A percentile compares a stretch with the other conserved stretches of the same genome.
Evolutionary conservation across 2,888 invertebrate genomes (phyloP).

Genomic region (Ophion ellenae): DNA sequence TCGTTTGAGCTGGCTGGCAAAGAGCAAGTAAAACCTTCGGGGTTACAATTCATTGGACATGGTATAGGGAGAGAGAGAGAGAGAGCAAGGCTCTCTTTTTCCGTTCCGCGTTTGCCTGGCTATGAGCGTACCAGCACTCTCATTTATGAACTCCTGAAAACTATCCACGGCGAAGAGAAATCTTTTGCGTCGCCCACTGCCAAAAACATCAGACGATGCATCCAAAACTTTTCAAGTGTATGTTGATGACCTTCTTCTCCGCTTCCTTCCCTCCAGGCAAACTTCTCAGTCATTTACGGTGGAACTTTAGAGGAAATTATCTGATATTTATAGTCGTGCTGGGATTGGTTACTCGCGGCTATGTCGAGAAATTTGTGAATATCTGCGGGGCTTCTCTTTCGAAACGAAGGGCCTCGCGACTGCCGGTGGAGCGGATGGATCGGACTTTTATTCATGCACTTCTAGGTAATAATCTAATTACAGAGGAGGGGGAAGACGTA

Average conservation of each 20-base stretch:
- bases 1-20: slow-evolving; percentile 50
- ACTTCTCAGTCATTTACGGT: slow-evolving; percentile 42
- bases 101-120: background rate
- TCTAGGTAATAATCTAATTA: background rate
- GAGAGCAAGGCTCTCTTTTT: slow-evolving; percentile 19
- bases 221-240: slow-evolving; percentile 42
- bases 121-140: slow-evolving; percentile 53
- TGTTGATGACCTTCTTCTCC: slow-evolving; percentile 19
- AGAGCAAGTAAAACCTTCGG: slow-evolving; percentile 58
- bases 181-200: slow-evolving; percentile 43
- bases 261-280: background rate
- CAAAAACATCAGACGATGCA: slow-evolving; percentile 56
- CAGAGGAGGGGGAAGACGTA: background rate
- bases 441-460: background rate
- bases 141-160: slow-evolving; percentile 62
- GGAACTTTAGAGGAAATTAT: slow-evolving; percentile 40
- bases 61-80: background rate
- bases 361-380: slow-evolving; percentile 22
- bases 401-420: background rate
- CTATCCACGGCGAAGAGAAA: slow-evolving; percentile 39
- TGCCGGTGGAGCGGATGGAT: background rate
- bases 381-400: slow-evolving; percentile 21
- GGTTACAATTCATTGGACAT: slow-evolving; percentile 63
- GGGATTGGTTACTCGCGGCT: slow-evolving; percentile 38
- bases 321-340: slow-evolving; percentile 39